Conservation (phyloP, 2,113 vertebrate genomes). For the Oncorhynchus gorbuscha region DNA sequence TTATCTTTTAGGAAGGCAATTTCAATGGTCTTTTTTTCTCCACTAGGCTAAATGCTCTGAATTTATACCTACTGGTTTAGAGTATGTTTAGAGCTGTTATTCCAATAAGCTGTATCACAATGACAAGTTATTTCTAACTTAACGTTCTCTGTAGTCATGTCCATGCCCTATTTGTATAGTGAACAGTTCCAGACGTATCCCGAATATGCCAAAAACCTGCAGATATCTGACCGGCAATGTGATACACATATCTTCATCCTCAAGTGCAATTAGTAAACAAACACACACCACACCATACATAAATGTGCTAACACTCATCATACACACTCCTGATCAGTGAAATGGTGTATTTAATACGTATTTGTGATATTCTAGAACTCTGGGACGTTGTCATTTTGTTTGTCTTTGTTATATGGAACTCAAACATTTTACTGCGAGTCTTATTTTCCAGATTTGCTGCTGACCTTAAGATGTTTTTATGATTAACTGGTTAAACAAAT, state of each 20-base stretch:
- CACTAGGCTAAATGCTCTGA: background rate
- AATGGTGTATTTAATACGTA: slow-evolving; percentile 35
- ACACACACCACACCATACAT: background rate
- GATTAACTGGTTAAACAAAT: slow-evolving; percentile 59
- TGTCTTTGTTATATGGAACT: slow-evolving; percentile 17
- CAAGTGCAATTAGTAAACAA: slow-evolving; percentile 74
- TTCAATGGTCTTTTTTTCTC: slow-evolving; percentile 9
- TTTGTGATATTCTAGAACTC: slow-evolving; percentile 30
- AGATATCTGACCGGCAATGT: slow-evolving; percentile 38
- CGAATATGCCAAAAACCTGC: slow-evolving; percentile 49
- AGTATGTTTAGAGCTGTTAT: background rate
- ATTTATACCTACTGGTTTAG: background rate
- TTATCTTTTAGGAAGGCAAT: slow-evolving; percentile 4
- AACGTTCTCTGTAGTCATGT: background rate
- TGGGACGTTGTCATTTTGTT: slow-evolving; percentile 32
- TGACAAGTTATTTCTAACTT: background rate
- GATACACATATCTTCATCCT: slow-evolving; percentile 52
- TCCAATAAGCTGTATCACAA: background rate
- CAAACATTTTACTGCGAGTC: slow-evolving; percentile 40
- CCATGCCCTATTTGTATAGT: slow-evolving; percentile 15
- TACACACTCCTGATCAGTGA: slow-evolving; percentile 34
- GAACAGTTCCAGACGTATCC: slow-evolving; percentile 32
- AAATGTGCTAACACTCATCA: slow-evolving; percentile 12
- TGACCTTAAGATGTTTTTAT: slow-evolving; percentile 50
- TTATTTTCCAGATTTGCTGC: slow-evolving; percentile 65